phyloP scores from a whole-genome alignment of 2,888 invertebrate species.

The Drymonia ruficornis region DNA sequence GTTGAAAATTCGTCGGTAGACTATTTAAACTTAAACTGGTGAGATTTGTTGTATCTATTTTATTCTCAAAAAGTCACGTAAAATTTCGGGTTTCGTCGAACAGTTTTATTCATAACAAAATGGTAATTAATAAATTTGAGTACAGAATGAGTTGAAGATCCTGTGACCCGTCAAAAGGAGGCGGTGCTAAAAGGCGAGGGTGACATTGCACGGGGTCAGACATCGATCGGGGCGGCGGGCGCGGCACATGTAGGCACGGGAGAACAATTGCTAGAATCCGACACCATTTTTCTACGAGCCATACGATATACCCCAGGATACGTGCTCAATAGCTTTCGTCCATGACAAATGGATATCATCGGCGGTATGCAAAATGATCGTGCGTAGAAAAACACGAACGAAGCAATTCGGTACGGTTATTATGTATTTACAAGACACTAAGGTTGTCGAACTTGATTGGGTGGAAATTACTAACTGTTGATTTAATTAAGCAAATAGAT shows the following conservation, averaged over 20 bases:
- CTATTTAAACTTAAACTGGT: too few species aligned
- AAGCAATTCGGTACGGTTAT: conserved; percentile 21
- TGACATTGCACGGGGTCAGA: conserved; percentile 72
- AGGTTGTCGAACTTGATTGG: conserved; percentile 25
- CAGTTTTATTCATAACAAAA: not conserved
- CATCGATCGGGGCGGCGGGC: conserved; percentile 69
- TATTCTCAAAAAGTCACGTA: too few species aligned
- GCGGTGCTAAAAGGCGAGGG: conserved; percentile 62
- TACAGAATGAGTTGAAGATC: conserved; percentile 30
- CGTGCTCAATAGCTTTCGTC: conserved; percentile 32
- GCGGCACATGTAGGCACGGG: conserved; percentile 47
- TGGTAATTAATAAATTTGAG: not conserved
- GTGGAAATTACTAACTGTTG: not conserved
- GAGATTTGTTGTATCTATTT: too few species aligned
- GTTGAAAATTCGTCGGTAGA: too few species aligned
- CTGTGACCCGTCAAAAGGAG: conserved; percentile 58
- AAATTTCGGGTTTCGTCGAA: not conserved
- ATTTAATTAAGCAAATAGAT: not conserved
- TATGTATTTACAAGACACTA: conserved; percentile 18
- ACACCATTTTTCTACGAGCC: conserved; percentile 39
- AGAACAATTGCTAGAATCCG: conserved; percentile 54
- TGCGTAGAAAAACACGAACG: conserved; percentile 20
- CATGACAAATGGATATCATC: conserved; percentile 36
- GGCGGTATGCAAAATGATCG: conserved; percentile 29
- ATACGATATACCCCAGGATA: conserved; percentile 28